A percentile compares a stretch with the other conserved stretches of the same genome.
These are phyloP conservation scores for Perizoma flavofasciatum DNA, from an alignment of 2,888 invertebrate species.

Conservation along the genomic window DNA sequence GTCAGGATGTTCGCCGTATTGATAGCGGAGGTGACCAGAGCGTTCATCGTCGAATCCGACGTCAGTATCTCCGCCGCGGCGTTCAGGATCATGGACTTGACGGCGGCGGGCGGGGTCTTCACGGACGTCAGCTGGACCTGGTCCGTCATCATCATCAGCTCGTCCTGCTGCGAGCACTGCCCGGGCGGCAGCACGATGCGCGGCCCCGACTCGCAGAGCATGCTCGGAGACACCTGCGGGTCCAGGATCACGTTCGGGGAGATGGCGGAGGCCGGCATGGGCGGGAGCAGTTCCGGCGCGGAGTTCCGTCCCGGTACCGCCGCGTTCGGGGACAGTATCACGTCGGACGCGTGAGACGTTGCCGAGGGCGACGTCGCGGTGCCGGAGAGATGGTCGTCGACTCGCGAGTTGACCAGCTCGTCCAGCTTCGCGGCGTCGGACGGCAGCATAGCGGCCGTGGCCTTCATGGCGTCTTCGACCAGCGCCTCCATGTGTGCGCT, in stretches of 20 bases:
- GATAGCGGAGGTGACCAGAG: constrained; percentile 81
- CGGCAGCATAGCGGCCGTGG: constrained; percentile 72
- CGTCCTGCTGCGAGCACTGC: constrained; percentile 52
- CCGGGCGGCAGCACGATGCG: constrained; percentile 52
- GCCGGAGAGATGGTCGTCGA: constrained; percentile 70
- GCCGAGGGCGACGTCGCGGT: constrained; percentile 59
- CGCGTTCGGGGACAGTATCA: constrained; percentile 62
- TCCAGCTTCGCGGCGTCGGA: constrained; percentile 80
- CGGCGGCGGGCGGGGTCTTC: constrained; percentile 85
- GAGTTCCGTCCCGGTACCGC: constrained; percentile 62
- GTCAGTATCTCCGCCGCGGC: constrained; percentile 89
- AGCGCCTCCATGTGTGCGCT: constrained; percentile 77
- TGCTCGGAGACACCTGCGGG: constrained; percentile 83
- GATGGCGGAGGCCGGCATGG: constrained; percentile 62
- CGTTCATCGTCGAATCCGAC: constrained; percentile 84
- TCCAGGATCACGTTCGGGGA: constrained; percentile 86
- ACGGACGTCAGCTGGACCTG: constrained; percentile 69
- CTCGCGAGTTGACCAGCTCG: constrained; percentile 81
- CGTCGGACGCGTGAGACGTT: constrained; percentile 68
- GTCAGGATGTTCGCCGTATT: constrained; percentile 77
- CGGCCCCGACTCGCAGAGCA: constrained; percentile 70
- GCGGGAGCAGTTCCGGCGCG: constrained; percentile 59
- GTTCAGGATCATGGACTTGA: constrained; percentile 90
- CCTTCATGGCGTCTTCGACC: constrained; percentile 78
- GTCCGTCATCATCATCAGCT: constrained; percentile 71